phyloP scores from a whole-genome alignment of 2,888 invertebrate species.

The Pseudococcus longispinus region DNA sequence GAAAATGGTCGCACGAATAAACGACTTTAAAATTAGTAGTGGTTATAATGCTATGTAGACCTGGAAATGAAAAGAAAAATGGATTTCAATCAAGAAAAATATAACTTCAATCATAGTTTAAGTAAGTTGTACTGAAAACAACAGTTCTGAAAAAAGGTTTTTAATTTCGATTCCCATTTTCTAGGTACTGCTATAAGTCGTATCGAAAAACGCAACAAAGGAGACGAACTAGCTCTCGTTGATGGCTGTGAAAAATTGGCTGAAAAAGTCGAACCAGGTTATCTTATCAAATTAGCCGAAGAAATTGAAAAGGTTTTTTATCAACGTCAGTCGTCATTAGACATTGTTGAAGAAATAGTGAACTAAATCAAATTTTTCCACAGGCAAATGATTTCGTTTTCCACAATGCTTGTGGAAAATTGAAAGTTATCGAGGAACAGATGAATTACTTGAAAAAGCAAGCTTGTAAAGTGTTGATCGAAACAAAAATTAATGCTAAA shows the following conservation, averaged over 20 bases:
- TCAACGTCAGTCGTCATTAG: neutral
- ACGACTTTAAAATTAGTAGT: neutral
- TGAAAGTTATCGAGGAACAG: conserved; percentile 43
- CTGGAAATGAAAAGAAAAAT: conserved; percentile 6
- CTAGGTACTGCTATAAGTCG: neutral
- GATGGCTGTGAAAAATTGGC: neutral
- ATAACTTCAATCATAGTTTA: neutral
- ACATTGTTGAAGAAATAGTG: too few species aligned
- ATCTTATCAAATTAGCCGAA: conserved; percentile 11
- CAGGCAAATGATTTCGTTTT: conserved; percentile 45
- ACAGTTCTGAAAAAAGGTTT: neutral
- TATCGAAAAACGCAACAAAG: neutral
- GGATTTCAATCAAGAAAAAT: neutral
- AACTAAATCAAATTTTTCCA: neutral
- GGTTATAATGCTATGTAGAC: neutral
- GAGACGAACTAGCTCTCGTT: neutral
- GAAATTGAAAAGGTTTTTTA: conserved; percentile 40
- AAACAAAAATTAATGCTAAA: conserved; percentile 2
- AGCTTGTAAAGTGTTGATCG: neutral
- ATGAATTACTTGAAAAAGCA: neutral
- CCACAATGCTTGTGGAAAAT: conserved; percentile 1
- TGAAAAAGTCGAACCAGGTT: conserved; percentile 41
- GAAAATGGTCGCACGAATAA: neutral
- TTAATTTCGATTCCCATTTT: neutral
- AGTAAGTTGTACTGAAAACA: neutral